A percentile compares a stretch with the other conserved stretches of the same genome.
These are phyloP conservation scores for Cromileptes altivelis DNA, from an alignment of 2,113 vertebrate genomes.

Conservation along the genomic window DNA sequence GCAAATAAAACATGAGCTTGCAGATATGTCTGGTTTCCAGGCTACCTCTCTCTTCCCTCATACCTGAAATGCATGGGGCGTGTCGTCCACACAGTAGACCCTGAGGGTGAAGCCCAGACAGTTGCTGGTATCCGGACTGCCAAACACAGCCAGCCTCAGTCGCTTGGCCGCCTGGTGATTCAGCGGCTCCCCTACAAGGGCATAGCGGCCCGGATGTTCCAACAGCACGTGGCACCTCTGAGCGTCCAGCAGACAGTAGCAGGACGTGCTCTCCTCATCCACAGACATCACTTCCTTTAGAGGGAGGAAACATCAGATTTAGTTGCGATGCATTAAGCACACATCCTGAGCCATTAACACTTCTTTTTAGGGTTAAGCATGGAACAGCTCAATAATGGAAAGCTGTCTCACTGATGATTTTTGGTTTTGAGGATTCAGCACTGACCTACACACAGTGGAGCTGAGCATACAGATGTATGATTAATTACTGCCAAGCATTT, in stretches of 20 bases:
- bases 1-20: too few relatives aligned
- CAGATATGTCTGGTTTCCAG: too few relatives aligned
- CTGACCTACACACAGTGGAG: background rate
- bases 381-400: background rate
- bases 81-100: constrained; percentile 98
- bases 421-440: constrained; percentile 18
- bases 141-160: constrained; percentile 95
- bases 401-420: background rate
- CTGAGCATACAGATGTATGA: constrained; percentile 13
- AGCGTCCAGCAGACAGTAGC: constrained; percentile 96
- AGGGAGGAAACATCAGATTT: background rate
- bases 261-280: constrained; percentile 95
- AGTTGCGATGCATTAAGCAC: background rate
- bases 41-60: background rate
- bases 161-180: constrained; percentile 92
- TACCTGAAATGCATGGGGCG: constrained; percentile 97
- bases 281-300: constrained; percentile 95
- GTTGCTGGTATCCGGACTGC: constrained; percentile 89
- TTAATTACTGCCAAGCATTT: constrained; percentile 23
- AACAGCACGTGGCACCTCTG: constrained; percentile 94
- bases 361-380: background rate
- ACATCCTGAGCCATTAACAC: background rate
- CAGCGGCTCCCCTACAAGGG: constrained; percentile 93
- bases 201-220: constrained; percentile 94
- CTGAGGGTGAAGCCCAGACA: constrained; percentile 94